Evolutionary conservation across 2,113 vertebrate genomes (phyloP), one percentile per base, ranked within the genome.

Genomic region (Choloepus hoffmanni): DNA sequence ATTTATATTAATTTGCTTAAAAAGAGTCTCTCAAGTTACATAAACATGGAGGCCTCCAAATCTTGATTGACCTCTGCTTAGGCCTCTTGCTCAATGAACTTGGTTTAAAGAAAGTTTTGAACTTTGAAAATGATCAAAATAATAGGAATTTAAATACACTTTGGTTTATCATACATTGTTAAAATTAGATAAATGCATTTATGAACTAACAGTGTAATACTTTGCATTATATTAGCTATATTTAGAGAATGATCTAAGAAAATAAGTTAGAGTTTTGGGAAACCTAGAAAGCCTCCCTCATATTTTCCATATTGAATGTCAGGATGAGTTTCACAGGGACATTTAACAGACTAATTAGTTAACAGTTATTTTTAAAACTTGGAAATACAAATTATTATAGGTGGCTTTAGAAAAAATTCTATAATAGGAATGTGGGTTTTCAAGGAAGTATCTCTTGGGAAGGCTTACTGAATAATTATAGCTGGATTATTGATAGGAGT

Each of bases 401-500:
- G 5, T 89, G 7, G 48, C 36, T 89, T 76, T 18, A 3, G 82
- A 36, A 58, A 67, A 58, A 36, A 36, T 36, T 5, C 3, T 79
- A 2, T 23, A 21, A 58, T 55, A 60, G 23, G 11, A 90, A 53
- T 86, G 36, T 65, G 26, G 16, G 19, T 94, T 95, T 82, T 89
- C n/a, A 92, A 55, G 5, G 65, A 81, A 74, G 9, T 74, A 0
- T 45, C 40, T 83, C 1, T 68, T 87, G 23, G 28, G 5, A 94
- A 87, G 14, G 3, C 5, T 24, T 74, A 83, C 33, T 55, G 14
- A 83, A 48, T 95, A 86, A 95, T 90, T 97, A 81, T 89, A 92
- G 19, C 2, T 1, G 79, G 5, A 15, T 77, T 86, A 90, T 92
- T 96, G 78, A 19, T 16, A 78, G 14, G 2, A 21, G 0, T 24